phyloP scores from a whole-genome alignment of 2,888 invertebrate species.

The Tipula lateralis region DNA sequence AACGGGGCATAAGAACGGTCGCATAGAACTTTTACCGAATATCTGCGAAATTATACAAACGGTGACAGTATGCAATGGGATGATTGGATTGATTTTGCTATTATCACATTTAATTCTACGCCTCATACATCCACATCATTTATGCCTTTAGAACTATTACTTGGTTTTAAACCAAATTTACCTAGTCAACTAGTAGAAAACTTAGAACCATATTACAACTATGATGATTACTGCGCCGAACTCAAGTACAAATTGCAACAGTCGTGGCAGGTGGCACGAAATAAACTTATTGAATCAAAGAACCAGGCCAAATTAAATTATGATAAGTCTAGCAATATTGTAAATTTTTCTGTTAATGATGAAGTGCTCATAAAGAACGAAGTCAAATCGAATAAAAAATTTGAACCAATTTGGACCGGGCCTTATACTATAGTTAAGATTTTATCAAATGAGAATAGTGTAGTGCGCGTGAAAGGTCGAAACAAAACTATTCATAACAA shows the following conservation, averaged over 20 bases:
- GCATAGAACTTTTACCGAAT: constrained; percentile 5
- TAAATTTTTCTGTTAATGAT: background rate
- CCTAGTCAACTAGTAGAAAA: too few relatives aligned
- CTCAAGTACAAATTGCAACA: background rate
- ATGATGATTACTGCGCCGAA: too few relatives aligned
- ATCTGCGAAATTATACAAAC: too few relatives aligned
- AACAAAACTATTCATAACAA: too few relatives aligned
- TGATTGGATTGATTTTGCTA: too few relatives aligned
- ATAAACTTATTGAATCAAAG: background rate
- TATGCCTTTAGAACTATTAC: background rate
- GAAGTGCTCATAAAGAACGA: background rate
- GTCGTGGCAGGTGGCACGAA: background rate
- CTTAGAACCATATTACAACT: too few relatives aligned
- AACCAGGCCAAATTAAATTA: background rate
- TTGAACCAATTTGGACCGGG: background rate
- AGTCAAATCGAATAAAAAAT: background rate
- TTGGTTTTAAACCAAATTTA: background rate
- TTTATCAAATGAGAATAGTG: background rate
- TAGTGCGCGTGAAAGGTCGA: background rate
- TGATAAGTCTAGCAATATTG: background rate
- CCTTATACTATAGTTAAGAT: background rate
- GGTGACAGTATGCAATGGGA: too few relatives aligned
- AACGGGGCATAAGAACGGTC: too few relatives aligned
- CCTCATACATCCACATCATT: too few relatives aligned
- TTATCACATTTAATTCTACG: too few relatives aligned